Conservation (phyloP, 2,113 vertebrate genomes). For the Sylvilagus bachmani region DNA sequence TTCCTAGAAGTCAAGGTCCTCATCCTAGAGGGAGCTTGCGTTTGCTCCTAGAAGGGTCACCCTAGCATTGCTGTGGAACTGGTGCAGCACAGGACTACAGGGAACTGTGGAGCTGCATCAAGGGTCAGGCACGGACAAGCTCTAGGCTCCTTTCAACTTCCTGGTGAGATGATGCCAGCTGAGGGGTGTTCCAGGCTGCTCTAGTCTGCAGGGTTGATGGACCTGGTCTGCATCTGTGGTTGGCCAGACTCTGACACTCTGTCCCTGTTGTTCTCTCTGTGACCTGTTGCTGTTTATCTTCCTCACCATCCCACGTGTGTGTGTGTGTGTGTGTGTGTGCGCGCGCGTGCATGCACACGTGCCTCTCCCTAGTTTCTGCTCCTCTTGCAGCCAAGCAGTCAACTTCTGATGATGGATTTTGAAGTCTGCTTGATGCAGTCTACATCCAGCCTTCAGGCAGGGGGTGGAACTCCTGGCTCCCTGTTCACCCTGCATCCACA, state of each 20-base stretch:
- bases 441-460: not conserved
- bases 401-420: not conserved
- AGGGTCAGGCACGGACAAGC: not conserved
- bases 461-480: not conserved
- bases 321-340: not conserved
- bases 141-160: not conserved
- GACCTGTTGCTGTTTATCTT: not conserved
- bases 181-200: not conserved
- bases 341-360: no score
- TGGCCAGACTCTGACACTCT: not conserved
- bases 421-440: not conserved
- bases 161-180: not conserved
- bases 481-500: not conserved
- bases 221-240: not conserved
- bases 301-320: no score
- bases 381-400: not conserved
- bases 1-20: not conserved
- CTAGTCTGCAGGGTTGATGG: not conserved
- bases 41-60: not conserved
- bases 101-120: not conserved
- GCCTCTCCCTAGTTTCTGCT: not conserved
- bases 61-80: not conserved
- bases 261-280: not conserved
- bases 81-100: not conserved
- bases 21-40: not conserved